Evolutionary conservation across 2,797 vertebrate genomes (phyloP).

Genomic region (Coregonus suidteri): DNA sequence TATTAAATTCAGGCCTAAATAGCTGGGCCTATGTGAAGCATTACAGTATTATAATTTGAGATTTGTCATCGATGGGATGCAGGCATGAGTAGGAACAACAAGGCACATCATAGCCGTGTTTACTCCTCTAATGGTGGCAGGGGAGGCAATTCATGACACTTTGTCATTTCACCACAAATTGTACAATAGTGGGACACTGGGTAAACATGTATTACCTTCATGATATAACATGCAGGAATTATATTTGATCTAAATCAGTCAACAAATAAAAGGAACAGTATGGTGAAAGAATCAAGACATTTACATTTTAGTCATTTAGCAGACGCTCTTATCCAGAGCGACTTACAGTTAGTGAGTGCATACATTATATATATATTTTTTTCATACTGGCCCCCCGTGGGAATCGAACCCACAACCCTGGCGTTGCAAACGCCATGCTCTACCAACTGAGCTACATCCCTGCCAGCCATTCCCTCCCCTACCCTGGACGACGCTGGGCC

Average conservation of each 20-base stretch:
- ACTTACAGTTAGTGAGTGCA: no score
- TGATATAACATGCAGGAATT: conserved; percentile 22
- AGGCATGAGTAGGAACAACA: conserved; percentile 73
- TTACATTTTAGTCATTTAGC: no score
- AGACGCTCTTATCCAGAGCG: no score
- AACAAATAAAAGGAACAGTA: not conserved
- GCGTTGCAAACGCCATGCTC: no score
- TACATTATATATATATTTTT: no score
- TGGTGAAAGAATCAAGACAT: not conserved
- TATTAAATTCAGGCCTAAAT: conserved; percentile 83
- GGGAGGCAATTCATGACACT: conserved; percentile 54
- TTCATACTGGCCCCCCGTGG: no score
- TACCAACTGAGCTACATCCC: no score
- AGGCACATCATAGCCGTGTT: conserved; percentile 64
- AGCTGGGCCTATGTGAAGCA: conserved; percentile 78
- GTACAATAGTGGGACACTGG: conserved; percentile 41
- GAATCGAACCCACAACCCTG: no score
- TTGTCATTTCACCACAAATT: conserved; percentile 54
- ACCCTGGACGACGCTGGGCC: no score
- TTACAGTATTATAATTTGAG: conserved; percentile 81
- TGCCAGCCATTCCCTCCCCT: no score
- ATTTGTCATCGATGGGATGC: conserved; percentile 77
- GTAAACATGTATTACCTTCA: conserved; percentile 11
- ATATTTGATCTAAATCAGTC: not conserved
- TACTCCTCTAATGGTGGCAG: conserved; percentile 56